Evolutionary conservation across 2,113 vertebrate genomes (phyloP), one percentile per base, ranked within the genome.

Genomic region (Lycocorax pyrrhopterus): DNA sequence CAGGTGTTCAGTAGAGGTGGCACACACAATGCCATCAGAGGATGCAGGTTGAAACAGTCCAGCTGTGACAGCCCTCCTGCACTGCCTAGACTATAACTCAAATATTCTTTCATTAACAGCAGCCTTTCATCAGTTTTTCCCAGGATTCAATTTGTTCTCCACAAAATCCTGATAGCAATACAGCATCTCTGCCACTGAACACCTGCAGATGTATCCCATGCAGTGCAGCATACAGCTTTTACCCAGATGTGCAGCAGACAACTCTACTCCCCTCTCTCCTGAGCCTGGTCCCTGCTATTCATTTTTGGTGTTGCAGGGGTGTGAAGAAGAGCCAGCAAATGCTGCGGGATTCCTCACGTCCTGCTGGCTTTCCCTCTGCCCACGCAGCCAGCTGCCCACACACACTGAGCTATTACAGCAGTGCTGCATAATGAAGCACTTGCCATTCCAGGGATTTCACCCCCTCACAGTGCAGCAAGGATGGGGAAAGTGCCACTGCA

Each of bases 291-390:
- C 62, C 88, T 84, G 84, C 33, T 59, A 6, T 82, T 73, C 41
- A 11, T 47, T 82, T 56, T 55, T 32, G 76, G 43, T n/a, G 67
- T 46, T 88, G 80, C 93, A 85, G 66, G 37, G 91, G n/a, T 68
- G 63, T 79, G 81, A 52, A 89, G 78, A 55, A 62, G 6, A 13
- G 73, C 58, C 80, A 87, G 76, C 74, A 39, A 80, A 47, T 94
- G 92, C 93, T 91, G 73, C 9, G 82, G 96, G 88, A 97, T 96
- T 96, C 96, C 96, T 97, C 87, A 55, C 14, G 58, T 93, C 96
- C 95, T 84, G 84, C 86, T 96, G 95, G 96, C 92, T 97, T 97
- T 94, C 96, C 96, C 87, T 95, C 47, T 90, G 90, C 96, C 96
- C 94, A 97, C 93, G 1, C 90, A 96, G 86, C 56, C 75, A 89